Base-by-base conservation (phyloP, 2,888 invertebrate species). In the Phrixothrix hirtus region DNA sequence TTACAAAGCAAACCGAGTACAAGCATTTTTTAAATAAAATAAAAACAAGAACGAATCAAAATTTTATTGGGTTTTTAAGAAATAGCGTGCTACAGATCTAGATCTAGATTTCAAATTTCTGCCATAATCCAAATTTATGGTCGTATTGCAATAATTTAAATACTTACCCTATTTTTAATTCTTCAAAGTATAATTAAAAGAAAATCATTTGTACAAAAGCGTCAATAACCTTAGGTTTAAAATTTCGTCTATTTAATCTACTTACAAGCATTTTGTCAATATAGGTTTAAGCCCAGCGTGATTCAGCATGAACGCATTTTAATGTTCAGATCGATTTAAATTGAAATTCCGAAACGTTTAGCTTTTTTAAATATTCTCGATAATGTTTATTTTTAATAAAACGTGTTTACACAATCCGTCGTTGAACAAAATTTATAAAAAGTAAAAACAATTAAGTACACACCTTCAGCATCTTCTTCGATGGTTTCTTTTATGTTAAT, bases 271-370 rank as follows among this genome's bases (percentile, higher is more conserved):
- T 46, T 46, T 46, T 46, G 37, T 46, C 46, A 38, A 39, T 34
- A 27, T 48, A 41, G 4, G 31, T 13, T 48, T 41, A 29, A 35
- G 39, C 26, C 26, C n/a, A 35, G 36, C 39, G 27, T 48, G 48
- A 48, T 31, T 48, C 48, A 48, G 48, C 41, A 9, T 15, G 30
- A 11, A 38, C 16, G 21, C 37, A 46, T 48, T 34, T 38, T 39
- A 29, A 27, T 11, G 7, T 74, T 74, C 73, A 73, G 70, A 69
- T 65, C 58, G 60, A 63, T 66, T 72, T 17, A 55, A 51, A 55
- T 51, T 51, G 51, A 51, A 51, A 55, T 55, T 55, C 55, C 55
- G 11, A 30, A 55, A 27, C 51, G 55, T 55, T 55, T 55, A 47
- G 39, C 17, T 35, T 55, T 55, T 55, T 55, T 47, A 11, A 2